Percentiles rank a stretch among this genome's conserved stretches.
These are phyloP conservation scores for Ceyx erithaca DNA, from an alignment of 2,797 vertebrate genomes.

Conservation along the genomic window DNA sequence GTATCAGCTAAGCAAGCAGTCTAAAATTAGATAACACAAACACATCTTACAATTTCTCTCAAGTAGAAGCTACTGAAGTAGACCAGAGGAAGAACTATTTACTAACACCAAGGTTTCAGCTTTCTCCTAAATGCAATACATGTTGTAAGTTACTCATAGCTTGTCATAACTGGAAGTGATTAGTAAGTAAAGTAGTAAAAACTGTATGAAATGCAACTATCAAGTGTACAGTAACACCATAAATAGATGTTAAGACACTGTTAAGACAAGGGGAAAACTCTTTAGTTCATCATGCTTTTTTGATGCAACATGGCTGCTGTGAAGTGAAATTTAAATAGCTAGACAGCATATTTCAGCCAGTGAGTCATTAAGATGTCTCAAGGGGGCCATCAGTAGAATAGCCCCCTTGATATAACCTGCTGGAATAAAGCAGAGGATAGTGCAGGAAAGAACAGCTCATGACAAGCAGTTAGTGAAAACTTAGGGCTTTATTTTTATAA, in stretches of 20 bases:
- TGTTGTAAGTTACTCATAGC: neutral
- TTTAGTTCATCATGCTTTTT: neutral
- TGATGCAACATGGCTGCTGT: neutral
- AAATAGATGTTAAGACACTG: neutral
- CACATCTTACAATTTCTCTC: neutral
- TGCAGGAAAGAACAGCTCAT: slow-evolving; percentile 43
- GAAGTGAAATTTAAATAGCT: neutral
- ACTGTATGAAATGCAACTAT: neutral
- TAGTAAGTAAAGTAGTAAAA: neutral
- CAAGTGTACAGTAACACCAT: neutral
- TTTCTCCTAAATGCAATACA: neutral
- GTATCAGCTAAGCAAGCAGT: neutral
- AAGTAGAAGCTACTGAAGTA: neutral
- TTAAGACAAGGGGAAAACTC: neutral
- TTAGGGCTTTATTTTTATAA: neutral
- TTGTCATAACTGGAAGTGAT: neutral
- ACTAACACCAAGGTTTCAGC: neutral
- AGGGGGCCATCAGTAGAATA: neutral
- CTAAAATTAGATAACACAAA: neutral
- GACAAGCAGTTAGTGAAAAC: slow-evolving; percentile 60
- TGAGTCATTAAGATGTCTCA: neutral
- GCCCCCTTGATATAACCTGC: neutral
- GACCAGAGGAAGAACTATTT: neutral
- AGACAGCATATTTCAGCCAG: neutral
- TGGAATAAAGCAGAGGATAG: slow-evolving; percentile 46